These are phyloP conservation scores for Idaea dimidiata DNA, from an alignment of 2,888 invertebrate species.

Conservation along the genomic window DNA sequence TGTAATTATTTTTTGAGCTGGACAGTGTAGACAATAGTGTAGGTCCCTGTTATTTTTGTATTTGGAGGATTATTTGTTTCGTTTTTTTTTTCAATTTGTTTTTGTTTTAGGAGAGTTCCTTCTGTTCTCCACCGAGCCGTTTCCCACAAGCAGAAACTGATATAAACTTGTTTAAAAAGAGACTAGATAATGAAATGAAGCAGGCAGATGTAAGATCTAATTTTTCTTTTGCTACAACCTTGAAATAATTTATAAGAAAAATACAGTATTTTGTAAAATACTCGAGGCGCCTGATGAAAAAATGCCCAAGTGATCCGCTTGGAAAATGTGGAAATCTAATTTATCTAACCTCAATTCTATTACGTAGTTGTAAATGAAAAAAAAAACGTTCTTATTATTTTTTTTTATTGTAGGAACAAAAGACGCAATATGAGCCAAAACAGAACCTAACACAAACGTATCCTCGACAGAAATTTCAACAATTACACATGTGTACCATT, in stretches of 20 bases:
- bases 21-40: no score
- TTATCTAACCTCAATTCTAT: no score
- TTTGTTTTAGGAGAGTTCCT: slow-evolving; percentile 38
- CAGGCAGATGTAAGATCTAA: slow-evolving; percentile 37
- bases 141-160: slow-evolving; percentile 41
- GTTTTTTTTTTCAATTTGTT: slow-evolving; percentile 2
- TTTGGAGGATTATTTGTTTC: neutral
- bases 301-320: no score
- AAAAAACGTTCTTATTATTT: slow-evolving; percentile 9
- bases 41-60: no score
- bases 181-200: slow-evolving; percentile 35
- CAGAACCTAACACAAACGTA: slow-evolving; percentile 33
- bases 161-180: slow-evolving; percentile 31
- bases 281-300: no score
- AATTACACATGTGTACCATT: slow-evolving; percentile 53
- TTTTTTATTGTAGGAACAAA: slow-evolving; percentile 46
- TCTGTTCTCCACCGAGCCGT: slow-evolving; percentile 35
- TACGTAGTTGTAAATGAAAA: no score
- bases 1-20: no score
- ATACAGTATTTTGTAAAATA: no score
- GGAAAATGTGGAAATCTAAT: no score
- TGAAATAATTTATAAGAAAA: no score
- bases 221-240: neutral
- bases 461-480: slow-evolving; percentile 44
- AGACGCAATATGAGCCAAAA: slow-evolving; percentile 46